Evolutionary conservation across 1,140 invertebrate genomes (phyloP).

Genomic region (Vanessa tameamea): DNA sequence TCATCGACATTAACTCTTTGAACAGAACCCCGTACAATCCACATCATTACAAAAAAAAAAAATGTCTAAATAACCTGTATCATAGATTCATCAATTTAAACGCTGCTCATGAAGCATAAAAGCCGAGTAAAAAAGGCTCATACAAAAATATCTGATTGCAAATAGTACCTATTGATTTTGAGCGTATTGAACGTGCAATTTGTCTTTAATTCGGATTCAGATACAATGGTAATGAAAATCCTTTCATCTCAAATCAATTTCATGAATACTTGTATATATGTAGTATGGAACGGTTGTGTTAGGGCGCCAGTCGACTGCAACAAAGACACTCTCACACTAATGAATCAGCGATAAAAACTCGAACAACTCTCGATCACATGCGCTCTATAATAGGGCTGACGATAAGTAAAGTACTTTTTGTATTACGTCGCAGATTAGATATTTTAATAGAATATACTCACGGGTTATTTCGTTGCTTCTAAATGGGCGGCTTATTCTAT

Average conservation of each 20-base stretch:
- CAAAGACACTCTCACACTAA: constrained; percentile 75
- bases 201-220: constrained; percentile 62
- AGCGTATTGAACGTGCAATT: constrained; percentile 56
- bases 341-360: constrained; percentile 75
- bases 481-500: background rate
- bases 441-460: constrained; percentile 17
- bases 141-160: constrained; percentile 47
- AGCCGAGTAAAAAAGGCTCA: constrained; percentile 44
- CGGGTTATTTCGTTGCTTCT: constrained; percentile 2
- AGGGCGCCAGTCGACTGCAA: constrained; percentile 53
- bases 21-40: constrained; percentile 14
- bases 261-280: constrained; percentile 51
- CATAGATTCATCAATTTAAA: constrained; percentile 41
- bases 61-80: constrained; percentile 39
- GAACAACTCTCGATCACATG: constrained; percentile 71
- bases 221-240: constrained; percentile 61
- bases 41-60: constrained; percentile 38
- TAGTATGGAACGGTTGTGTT: constrained; percentile 39
- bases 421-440: constrained; percentile 25
- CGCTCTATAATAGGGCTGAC: constrained; percentile 53
- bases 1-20: constrained; percentile 6
- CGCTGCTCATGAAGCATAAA: constrained; percentile 37
- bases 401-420: constrained; percentile 30
- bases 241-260: constrained; percentile 72
- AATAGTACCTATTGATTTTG: constrained; percentile 49